These are phyloP conservation scores for Ophion ellenae DNA, from an alignment of 2,888 invertebrate genomes.

Conservation along the genomic window DNA sequence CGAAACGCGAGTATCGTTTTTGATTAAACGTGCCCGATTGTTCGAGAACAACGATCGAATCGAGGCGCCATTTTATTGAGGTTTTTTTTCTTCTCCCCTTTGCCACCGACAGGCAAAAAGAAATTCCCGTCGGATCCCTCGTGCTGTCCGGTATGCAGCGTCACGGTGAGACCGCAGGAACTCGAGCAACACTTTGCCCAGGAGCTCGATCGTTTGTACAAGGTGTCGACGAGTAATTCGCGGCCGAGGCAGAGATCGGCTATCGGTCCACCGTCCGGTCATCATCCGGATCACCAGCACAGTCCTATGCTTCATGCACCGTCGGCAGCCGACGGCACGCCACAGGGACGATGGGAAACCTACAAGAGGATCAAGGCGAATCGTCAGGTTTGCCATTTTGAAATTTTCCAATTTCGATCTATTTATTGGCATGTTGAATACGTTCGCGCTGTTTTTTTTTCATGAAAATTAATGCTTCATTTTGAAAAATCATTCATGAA, in stretches of 20 bases:
- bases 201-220: constrained; percentile 90
- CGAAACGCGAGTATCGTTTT: no score
- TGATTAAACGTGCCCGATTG: background rate
- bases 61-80: constrained; percentile 1
- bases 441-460: no score
- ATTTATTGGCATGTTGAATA: no score
- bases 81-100: background rate
- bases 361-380: constrained; percentile 90
- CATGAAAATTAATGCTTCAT: no score
- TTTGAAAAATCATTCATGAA: no score
- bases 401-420: background rate
- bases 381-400: constrained; percentile 87
- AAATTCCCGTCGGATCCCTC: constrained; percentile 86
- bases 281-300: constrained; percentile 80
- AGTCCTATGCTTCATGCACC: constrained; percentile 82
- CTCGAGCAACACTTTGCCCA: constrained; percentile 92
- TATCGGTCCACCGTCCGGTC: constrained; percentile 82
- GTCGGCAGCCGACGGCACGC: constrained; percentile 83
- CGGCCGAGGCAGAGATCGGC: constrained; percentile 80
- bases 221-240: constrained; percentile 83
- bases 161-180: constrained; percentile 92
- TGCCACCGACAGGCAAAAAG: constrained; percentile 79
- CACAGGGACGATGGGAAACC: constrained; percentile 89
- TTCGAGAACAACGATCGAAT: background rate
- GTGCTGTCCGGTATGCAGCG: constrained; percentile 95